Evolutionary conservation across 2,888 invertebrate species (phyloP).

Genomic region (Actias luna): DNA sequence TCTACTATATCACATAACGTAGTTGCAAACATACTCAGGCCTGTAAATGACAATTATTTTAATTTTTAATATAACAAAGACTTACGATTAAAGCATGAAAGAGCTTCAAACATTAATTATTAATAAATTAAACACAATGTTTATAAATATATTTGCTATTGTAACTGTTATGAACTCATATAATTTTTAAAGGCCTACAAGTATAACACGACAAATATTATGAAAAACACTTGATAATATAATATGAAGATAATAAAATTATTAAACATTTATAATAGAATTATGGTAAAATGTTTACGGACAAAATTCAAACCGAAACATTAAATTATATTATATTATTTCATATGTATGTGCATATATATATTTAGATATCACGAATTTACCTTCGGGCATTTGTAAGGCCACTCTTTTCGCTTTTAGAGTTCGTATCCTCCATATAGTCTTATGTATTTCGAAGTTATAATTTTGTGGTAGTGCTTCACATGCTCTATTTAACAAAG

Average conservation of each 20-base stretch:
- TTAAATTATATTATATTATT: neutral
- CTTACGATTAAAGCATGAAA: too few relatives aligned
- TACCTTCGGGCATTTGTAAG: slow-evolving; percentile 97
- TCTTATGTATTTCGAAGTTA: slow-evolving; percentile 98
- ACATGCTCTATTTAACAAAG: slow-evolving; percentile 86
- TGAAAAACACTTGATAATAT: neutral
- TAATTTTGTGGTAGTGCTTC: slow-evolving; percentile 94
- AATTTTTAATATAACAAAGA: neutral
- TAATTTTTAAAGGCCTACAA: neutral
- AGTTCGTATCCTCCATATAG: slow-evolving; percentile 96
- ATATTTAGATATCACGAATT: too few relatives aligned
- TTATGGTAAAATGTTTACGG: neutral
- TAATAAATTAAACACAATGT: too few relatives aligned
- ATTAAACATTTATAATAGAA: neutral
- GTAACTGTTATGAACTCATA: neutral
- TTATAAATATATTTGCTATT: neutral
- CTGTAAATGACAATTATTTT: slow-evolving; percentile 47
- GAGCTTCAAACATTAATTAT: too few relatives aligned
- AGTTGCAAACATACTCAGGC: slow-evolving; percentile 94
- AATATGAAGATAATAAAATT: neutral
- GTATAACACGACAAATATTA: neutral
- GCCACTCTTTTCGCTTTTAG: slow-evolving; percentile 93
- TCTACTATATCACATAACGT: slow-evolving; percentile 96
- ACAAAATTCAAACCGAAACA: too few relatives aligned
- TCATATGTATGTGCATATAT: neutral